These are phyloP conservation scores for Lapara coniferarum DNA, from an alignment of 2,888 invertebrate species.

Conservation along the genomic window DNA sequence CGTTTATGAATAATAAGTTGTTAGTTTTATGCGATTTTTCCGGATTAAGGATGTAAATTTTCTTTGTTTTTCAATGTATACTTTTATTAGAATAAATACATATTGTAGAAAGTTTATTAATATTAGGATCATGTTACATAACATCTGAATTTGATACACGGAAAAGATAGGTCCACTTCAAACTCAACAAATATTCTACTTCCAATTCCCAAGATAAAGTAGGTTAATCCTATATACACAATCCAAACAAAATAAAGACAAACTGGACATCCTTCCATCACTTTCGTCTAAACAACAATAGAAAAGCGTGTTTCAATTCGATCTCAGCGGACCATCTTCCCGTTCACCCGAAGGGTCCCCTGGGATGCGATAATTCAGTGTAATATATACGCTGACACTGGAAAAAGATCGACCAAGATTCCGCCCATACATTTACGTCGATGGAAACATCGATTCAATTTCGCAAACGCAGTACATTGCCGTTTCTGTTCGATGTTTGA, in stretches of 20 bases:
- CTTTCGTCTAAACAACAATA: constrained; percentile 18
- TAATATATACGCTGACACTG: constrained; percentile 28
- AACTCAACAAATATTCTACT: too few relatives aligned
- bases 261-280: constrained; percentile 13
- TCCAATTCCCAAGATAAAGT: too few relatives aligned
- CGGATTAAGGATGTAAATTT: too few relatives aligned
- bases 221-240: not conserved
- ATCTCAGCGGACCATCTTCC: constrained; percentile 7
- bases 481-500: constrained; percentile 22
- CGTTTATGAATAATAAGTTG: not conserved
- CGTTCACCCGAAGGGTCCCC: constrained; percentile 14
- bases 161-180: too few relatives aligned
- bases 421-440: constrained; percentile 20
- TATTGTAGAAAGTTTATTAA: too few relatives aligned
- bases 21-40: not conserved
- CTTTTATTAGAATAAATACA: too few relatives aligned
- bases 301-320: constrained; percentile 5
- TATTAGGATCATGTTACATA: too few relatives aligned
- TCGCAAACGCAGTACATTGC: constrained; percentile 27
- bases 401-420: constrained; percentile 24
- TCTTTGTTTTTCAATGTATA: too few relatives aligned
- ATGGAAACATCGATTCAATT: constrained; percentile 28
- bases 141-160: too few relatives aligned
- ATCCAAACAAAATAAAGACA: constrained; percentile 2
- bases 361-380: constrained; percentile 26